phyloP scores from a whole-genome alignment of 2,888 invertebrate genomes.

The Thecophora atra region DNA sequence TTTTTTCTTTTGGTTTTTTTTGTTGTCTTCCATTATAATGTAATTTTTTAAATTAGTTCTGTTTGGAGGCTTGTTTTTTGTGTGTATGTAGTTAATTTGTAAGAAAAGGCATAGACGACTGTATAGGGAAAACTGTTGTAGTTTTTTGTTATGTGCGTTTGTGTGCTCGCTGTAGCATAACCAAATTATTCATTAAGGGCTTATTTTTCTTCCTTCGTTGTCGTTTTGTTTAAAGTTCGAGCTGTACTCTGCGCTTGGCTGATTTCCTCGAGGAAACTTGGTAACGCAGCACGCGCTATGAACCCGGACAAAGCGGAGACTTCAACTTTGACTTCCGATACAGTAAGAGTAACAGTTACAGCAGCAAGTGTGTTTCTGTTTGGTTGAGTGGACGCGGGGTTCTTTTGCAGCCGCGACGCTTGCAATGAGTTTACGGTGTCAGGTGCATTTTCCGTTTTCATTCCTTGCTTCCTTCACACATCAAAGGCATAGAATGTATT shows the following conservation, averaged over 20 bases:
- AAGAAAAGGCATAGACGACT: not conserved
- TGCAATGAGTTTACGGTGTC: constrained; percentile 36
- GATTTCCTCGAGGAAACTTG: constrained; percentile 40
- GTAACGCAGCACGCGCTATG: constrained; percentile 45
- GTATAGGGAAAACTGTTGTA: constrained; percentile 17
- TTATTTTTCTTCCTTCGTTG: too few species aligned
- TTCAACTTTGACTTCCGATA: constrained; percentile 30
- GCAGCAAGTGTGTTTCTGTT: constrained; percentile 27
- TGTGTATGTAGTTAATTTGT: not conserved
- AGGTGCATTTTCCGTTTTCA: constrained; percentile 27
- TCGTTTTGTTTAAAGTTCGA: not conserved
- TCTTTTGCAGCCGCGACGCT: constrained; percentile 20
- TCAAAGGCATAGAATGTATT: not conserved
- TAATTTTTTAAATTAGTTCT: constrained; percentile 26
- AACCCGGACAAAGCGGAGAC: constrained; percentile 12
- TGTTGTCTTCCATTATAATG: not conserved
- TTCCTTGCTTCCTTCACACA: not conserved
- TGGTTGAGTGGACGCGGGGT: constrained; percentile 17
- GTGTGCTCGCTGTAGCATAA: constrained; percentile 31
- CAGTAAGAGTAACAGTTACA: not conserved
- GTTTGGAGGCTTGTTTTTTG: constrained; percentile 19
- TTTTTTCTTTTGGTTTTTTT: not conserved
- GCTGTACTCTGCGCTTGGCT: constrained; percentile 44
- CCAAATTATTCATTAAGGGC: constrained; percentile 29
- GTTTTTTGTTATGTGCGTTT: not conserved